phyloP scores from a whole-genome alignment of 2,113 vertebrate species.

The Mus musculus region GRCm39 chr1:64903501-64904000 shows the following conservation, averaged over 20 bases:
- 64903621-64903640: background rate
- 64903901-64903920: background rate
- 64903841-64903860: background rate
- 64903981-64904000: background rate
- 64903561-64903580: background rate
- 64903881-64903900: background rate
- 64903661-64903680: background rate
- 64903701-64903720: background rate
- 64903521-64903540: background rate
- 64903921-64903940: background rate
- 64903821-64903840: background rate
- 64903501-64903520: background rate
- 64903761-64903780: background rate
- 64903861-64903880: background rate
- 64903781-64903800: background rate
- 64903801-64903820: background rate
- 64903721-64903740: background rate
- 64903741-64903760: background rate
- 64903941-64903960: background rate
- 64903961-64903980: background rate
- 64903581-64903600: background rate
- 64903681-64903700: background rate
- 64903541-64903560: background rate
- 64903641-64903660: too few relatives aligned
- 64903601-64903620: too few relatives aligned